phyloP scores from a whole-genome alignment of 2,113 vertebrate genomes.

The Sardina pilchardus region DNA sequence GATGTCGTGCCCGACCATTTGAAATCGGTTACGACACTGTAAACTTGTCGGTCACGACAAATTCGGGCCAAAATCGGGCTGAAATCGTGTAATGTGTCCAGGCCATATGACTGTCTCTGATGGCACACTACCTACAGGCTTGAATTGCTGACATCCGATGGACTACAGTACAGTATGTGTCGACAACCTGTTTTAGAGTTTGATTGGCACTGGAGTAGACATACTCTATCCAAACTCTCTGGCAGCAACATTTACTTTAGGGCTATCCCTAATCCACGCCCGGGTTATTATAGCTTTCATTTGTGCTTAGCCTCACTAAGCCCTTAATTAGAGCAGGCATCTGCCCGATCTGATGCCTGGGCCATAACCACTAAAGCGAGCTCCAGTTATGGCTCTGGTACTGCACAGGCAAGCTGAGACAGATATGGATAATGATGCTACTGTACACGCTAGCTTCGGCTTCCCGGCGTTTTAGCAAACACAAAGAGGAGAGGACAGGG shows the following conservation, averaged over 20 bases:
- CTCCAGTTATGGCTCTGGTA: background rate
- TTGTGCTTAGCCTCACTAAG: background rate
- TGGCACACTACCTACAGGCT: background rate
- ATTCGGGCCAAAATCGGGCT: no score
- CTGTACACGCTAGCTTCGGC: background rate
- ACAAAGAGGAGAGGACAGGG: background rate
- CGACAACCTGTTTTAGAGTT: background rate
- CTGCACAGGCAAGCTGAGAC: background rate
- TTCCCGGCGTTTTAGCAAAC: background rate
- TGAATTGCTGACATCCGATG: background rate
- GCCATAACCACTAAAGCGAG: background rate
- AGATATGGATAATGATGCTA: background rate
- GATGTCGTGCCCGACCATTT: no score
- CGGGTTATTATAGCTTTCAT: background rate
- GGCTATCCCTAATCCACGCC: background rate
- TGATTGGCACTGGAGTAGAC: background rate
- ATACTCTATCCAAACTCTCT: background rate
- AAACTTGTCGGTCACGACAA: no score
- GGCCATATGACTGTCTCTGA: no score
- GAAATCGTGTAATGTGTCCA: no score
- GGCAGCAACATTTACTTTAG: conserved; percentile 1
- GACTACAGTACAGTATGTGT: background rate
- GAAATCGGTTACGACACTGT: no score
- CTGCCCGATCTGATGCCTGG: background rate
- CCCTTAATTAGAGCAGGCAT: background rate